Percentiles rank a stretch among this genome's conserved stretches.
These are phyloP conservation scores for Epinephelus fuscoguttatus DNA, from an alignment of 2,113 vertebrate genomes.

Conservation along the genomic window DNA sequence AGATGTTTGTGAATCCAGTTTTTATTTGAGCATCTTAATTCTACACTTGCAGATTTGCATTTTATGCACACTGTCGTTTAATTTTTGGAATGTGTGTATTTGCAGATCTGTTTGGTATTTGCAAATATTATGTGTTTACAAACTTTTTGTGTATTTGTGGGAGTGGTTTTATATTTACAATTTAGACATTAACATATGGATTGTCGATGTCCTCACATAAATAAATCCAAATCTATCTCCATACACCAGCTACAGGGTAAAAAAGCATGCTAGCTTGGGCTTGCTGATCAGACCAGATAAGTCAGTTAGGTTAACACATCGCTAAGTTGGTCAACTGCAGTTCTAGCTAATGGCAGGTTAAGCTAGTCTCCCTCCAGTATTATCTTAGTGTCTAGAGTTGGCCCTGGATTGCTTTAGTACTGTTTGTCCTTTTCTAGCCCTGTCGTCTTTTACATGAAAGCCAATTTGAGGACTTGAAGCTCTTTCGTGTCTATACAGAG, in stretches of 20 bases:
- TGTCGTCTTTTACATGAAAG: not conserved
- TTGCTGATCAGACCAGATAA: not conserved
- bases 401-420: slow-evolving; percentile 1
- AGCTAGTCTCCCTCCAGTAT: slow-evolving; percentile 47
- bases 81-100: too few relatives aligned
- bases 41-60: too few relatives aligned
- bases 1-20: too few relatives aligned
- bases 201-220: too few relatives aligned
- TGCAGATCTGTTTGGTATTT: too few relatives aligned
- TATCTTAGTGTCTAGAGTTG: slow-evolving; percentile 12
- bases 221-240: too few relatives aligned
- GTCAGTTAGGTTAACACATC: not conserved
- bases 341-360: not conserved
- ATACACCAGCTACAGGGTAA: not conserved
- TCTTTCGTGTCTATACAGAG: not conserved
- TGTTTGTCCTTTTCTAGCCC: not conserved
- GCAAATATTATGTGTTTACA: too few relatives aligned
- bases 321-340: not conserved
- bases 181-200: too few relatives aligned
- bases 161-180: too few relatives aligned
- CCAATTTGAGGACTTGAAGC: not conserved
- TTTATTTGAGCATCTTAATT: too few relatives aligned
- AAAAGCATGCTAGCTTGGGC: not conserved
- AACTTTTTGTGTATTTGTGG: too few relatives aligned
- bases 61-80: too few relatives aligned